Conservation (phyloP, 2,888 invertebrate genomes). For the Oscheius onirici region DNA sequence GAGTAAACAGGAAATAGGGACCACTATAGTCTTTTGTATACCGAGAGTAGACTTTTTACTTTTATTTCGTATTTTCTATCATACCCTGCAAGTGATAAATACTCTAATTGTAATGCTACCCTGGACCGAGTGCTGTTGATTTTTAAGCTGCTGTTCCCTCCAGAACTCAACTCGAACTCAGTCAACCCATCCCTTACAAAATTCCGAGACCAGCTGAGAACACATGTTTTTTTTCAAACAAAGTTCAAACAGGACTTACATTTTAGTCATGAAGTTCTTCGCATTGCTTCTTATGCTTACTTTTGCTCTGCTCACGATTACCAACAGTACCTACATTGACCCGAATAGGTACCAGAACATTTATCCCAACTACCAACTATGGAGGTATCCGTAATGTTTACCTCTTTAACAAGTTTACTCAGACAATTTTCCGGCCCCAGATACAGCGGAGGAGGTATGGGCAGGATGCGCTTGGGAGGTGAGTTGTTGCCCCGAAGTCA, state of each 20-base stretch:
- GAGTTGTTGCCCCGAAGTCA: neutral
- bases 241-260: no score
- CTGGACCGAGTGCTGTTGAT: no score
- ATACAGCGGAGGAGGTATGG: slow-evolving; percentile 4
- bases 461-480: slow-evolving; percentile 12
- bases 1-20: no score
- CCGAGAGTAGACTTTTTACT: neutral
- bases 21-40: no score
- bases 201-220: no score
- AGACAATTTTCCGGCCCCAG: neutral
- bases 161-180: no score
- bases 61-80: no score
- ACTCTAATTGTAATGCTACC: no score
- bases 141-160: no score
- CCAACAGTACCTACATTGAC: neutral
- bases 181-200: no score
- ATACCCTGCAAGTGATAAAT: no score
- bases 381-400: neutral
- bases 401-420: neutral
- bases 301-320: neutral
- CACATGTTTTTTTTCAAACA: no score
- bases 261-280: slow-evolving; percentile 8
- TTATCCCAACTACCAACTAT: slow-evolving; percentile 2
- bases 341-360: neutral
- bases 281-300: neutral